Conservation (phyloP, 2,797 vertebrate species). For the Vireo griseus region DNA sequence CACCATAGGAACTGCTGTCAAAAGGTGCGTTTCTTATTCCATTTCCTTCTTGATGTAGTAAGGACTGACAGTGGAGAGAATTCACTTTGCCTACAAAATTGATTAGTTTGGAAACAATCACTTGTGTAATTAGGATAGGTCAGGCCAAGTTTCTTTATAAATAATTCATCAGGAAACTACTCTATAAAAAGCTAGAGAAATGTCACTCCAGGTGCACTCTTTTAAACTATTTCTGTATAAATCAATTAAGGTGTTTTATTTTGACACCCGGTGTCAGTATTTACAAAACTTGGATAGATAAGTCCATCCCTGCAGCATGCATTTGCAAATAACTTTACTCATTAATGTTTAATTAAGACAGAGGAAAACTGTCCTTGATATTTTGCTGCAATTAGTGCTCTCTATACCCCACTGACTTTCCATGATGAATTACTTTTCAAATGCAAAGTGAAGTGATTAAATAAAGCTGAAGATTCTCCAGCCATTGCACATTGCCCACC, state of each 20-base stretch:
- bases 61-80: slow-evolving; percentile 40
- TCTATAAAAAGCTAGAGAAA: slow-evolving; percentile 70
- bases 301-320: slow-evolving; percentile 75
- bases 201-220: slow-evolving; percentile 73
- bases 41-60: neutral
- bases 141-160: slow-evolving; percentile 73
- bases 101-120: slow-evolving; percentile 76
- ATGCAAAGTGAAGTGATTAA: slow-evolving; percentile 83
- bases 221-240: slow-evolving; percentile 75
- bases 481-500: slow-evolving; percentile 52
- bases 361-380: slow-evolving; percentile 83
- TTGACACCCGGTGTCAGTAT: slow-evolving; percentile 77
- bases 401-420: slow-evolving; percentile 79
- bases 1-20: neutral
- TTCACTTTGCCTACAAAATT: slow-evolving; percentile 67
- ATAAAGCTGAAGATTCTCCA: slow-evolving; percentile 76
- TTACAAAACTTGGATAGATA: slow-evolving; percentile 78
- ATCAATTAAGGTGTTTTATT: slow-evolving; percentile 81
- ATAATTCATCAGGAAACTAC: slow-evolving; percentile 76
- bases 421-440: slow-evolving; percentile 84
- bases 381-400: slow-evolving; percentile 81
- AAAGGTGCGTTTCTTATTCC: slow-evolving; percentile 22
- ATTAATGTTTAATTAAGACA: slow-evolving; percentile 85
- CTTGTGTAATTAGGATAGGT: slow-evolving; percentile 73
- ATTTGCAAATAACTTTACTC: slow-evolving; percentile 82